These are phyloP conservation scores for Salvelinus sp. DNA, from an alignment of 2,113 vertebrate genomes.

Conservation along the genomic window DNA sequence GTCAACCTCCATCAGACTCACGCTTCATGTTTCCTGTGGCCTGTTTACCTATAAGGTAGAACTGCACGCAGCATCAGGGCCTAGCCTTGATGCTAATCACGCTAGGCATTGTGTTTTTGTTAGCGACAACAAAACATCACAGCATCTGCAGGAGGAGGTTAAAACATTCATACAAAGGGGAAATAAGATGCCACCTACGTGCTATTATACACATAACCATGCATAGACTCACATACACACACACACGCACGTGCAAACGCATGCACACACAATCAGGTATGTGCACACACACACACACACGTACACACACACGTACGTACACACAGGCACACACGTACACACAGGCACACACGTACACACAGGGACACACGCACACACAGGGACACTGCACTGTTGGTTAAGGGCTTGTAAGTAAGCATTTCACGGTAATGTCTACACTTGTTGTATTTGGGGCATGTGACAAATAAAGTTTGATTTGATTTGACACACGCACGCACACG, in stretches of 20 bases:
- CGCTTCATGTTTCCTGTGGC: slow-evolving; percentile 5
- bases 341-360: no score
- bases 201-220: not conserved
- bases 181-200: not conserved
- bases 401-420: no score
- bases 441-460: no score
- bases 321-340: no score
- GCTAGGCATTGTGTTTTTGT: slow-evolving; percentile 1
- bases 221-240: not conserved
- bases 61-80: slow-evolving; percentile 9
- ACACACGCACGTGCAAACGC: not conserved
- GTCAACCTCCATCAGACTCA: slow-evolving; percentile 37
- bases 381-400: no score
- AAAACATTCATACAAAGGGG: no score
- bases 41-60: not conserved
- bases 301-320: no score
- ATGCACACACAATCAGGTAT: no score
- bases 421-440: no score
- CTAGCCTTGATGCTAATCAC: slow-evolving; percentile 1
- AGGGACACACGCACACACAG: no score
- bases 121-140: slow-evolving; percentile 3
- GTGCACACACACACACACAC: no score
- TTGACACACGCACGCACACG: not conserved
- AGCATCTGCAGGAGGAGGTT: not conserved
- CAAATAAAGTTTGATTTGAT: no score